Conservation (phyloP, 2,888 invertebrate genomes). For the Polymixis lichenea region DNA sequence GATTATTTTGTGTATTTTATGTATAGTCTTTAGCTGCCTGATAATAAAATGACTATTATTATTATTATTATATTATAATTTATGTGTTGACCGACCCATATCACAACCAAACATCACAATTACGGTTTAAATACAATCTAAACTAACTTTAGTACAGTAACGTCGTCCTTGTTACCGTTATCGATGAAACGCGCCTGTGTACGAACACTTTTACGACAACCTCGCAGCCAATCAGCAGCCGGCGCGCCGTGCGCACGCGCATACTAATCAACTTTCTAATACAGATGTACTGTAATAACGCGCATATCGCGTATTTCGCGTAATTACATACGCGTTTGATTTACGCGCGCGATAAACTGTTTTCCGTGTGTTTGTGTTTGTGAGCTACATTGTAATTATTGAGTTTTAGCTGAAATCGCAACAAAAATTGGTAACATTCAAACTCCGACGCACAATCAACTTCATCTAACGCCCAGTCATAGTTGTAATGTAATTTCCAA, state of each 20-base stretch:
- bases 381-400: slow-evolving; percentile 39
- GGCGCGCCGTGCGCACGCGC: slow-evolving; percentile 50
- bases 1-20: no score
- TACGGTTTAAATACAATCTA: slow-evolving; percentile 42
- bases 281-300: slow-evolving; percentile 65
- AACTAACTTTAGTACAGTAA: slow-evolving; percentile 8
- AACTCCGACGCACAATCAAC: background rate
- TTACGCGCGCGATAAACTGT: slow-evolving; percentile 56
- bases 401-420: background rate
- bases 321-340: slow-evolving; percentile 73
- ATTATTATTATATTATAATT: no score
- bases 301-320: slow-evolving; percentile 65
- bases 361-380: slow-evolving; percentile 46
- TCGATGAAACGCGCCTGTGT: slow-evolving; percentile 63
- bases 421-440: slow-evolving; percentile 1
- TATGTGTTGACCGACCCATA: background rate
- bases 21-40: no score
- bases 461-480: background rate
- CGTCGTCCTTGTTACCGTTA: slow-evolving; percentile 72
- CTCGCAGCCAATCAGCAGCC: slow-evolving; percentile 69
- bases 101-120: slow-evolving; percentile 6
- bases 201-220: slow-evolving; percentile 63
- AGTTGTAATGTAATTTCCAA: background rate
- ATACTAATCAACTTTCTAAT: slow-evolving; percentile 69
- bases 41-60: no score